Evolutionary conservation across 2,797 vertebrate genomes (phyloP), one percentile per base, ranked within the genome.

Genomic region (Octomys mimax): DNA sequence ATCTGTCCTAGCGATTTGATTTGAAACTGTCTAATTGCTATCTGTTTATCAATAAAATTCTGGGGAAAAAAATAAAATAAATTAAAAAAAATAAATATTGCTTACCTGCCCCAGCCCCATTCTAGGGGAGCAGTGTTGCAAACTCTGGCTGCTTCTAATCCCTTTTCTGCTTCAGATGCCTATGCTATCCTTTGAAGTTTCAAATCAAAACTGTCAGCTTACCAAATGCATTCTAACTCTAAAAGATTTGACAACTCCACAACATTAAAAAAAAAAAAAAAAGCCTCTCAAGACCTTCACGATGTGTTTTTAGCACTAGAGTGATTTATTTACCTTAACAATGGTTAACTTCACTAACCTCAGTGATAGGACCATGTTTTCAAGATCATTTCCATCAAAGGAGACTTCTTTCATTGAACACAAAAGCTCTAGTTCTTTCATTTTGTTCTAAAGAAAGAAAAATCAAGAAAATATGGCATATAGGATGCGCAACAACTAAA

Each of bases 341-440:
- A 26, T 81, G 75, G 94, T 85, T 77, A 92, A 87, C 46, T 80
- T 91, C 95, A 98, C 99, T 97, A 97, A 99, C 99, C 99, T 99
- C 96, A 99, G 97, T 21, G 99, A 99, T 68, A 99, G 99, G 68
- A 99, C 99, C 97, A 99, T 99, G 59, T 99, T 99, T 98, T 99
- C 99, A 93, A 99, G 99, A 98, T 99, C 99, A 89, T 99, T 99
- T 97, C 99, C 99, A 98, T 99, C 99, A 95, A 99, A 99, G 57
- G 98, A 99, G 97, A 99, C 98, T 97, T 99, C 99, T 96, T 99
- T 99, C 98, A 99, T 99, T 6, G 99, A 99, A 96, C 99, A 99
- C 70, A 99, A 99, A 96, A 99, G 99, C 95, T 99, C 99, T 95
- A 99, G 98, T 97, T 99, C 99, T 98, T 99, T 99, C 97, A 99